A percentile compares a stretch with the other conserved stretches of the same genome.
Conservation (phyloP, 1,140 invertebrate species). For the Eriocheir sinensis region DNA sequence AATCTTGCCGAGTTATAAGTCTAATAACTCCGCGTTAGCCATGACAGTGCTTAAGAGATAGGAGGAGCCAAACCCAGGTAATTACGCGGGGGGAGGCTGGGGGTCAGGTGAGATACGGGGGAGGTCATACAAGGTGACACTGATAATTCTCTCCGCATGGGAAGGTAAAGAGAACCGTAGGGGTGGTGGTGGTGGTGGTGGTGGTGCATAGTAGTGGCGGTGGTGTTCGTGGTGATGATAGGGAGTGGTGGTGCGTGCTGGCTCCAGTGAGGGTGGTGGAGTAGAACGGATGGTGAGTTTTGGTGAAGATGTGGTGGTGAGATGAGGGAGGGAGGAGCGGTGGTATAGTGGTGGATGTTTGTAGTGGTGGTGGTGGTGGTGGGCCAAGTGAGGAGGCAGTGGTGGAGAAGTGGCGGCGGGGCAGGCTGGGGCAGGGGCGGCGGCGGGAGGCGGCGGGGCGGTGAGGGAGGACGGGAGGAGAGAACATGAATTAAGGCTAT, state of each 20-base stretch:
- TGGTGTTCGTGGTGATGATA: neutral
- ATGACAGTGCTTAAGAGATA: constrained; percentile 16
- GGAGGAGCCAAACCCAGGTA: constrained; percentile 6
- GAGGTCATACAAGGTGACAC: constrained; percentile 12
- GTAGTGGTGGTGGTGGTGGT: neutral
- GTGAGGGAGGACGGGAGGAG: constrained; percentile 19
- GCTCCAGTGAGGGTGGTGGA: neutral
- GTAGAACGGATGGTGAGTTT: neutral
- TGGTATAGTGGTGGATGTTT: neutral
- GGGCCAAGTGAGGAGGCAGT: neutral
- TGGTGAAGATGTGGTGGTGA: neutral
- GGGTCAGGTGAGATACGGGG: constrained; percentile 10
- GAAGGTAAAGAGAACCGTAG: neutral
- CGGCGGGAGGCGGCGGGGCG: constrained; percentile 11
- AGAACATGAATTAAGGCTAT: neutral
- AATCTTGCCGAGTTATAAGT: constrained; percentile 16
- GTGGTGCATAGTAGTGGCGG: neutral
- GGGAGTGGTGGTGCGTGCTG: neutral
- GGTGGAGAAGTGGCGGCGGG: neutral
- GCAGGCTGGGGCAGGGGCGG: neutral
- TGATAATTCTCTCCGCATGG: constrained; percentile 12
- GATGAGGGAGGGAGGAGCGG: neutral
- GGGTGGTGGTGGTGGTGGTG: neutral
- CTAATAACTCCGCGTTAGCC: constrained; percentile 3
- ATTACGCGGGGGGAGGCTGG: constrained; percentile 9